A percentile compares a stretch with the other conserved stretches of the same genome.
Evolutionary conservation across 2,888 invertebrate genomes (phyloP).

Genomic region (Odontocerum albicorne): DNA sequence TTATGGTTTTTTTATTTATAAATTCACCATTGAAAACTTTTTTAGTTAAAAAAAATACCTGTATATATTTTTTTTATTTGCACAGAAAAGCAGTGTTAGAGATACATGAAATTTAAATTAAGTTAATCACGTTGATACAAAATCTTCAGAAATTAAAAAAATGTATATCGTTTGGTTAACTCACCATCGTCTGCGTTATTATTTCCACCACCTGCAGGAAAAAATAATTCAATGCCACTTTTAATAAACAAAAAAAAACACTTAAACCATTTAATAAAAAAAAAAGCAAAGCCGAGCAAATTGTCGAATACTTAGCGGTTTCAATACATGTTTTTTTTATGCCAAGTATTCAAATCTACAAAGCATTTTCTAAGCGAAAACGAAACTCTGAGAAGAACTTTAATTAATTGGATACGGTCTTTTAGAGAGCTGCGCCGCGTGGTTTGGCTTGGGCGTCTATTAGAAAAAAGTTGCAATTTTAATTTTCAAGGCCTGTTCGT

Average conservation of each 20-base stretch:
- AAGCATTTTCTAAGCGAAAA: constrained; percentile 18
- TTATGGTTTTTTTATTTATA: no score
- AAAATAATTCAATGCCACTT: constrained; percentile 12
- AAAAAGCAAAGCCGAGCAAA: constrained; percentile 30
- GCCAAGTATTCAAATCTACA: constrained; percentile 27
- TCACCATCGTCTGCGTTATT: constrained; percentile 27
- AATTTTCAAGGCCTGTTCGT: no score
- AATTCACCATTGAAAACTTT: no score
- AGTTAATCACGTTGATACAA: no score
- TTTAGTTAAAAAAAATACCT: no score
- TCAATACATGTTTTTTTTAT: constrained; percentile 5
- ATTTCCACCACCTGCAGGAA: constrained; percentile 29
- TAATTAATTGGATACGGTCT: background rate
- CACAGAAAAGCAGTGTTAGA: background rate
- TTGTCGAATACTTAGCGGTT: constrained; percentile 35
- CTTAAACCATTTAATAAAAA: constrained; percentile 10
- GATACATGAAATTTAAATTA: no score
- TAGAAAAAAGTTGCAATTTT: no score
- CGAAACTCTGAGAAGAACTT: background rate
- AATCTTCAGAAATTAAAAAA: background rate
- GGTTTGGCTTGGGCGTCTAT: no score
- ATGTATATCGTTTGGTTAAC: background rate
- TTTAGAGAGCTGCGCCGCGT: no score
- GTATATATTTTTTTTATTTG: background rate
- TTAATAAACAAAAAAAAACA: constrained; percentile 15